Percentiles rank a stretch among this genome's conserved stretches.
These are phyloP conservation scores for Coregonus suidteri DNA, from an alignment of 2,797 vertebrate species.

Conservation along the genomic window DNA sequence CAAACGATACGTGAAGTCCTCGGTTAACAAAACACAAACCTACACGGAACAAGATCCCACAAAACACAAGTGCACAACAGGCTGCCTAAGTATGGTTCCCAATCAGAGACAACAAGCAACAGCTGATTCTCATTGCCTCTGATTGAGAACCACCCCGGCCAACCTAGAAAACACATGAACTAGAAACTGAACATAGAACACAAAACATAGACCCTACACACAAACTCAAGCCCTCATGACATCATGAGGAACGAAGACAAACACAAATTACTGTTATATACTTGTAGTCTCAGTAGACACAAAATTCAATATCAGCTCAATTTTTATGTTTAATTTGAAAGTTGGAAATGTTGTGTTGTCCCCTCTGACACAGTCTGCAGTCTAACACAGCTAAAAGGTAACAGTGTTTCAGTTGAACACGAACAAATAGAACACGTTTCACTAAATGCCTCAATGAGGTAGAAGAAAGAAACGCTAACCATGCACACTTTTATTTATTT, in stretches of 20 bases:
- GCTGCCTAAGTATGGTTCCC: too few relatives aligned
- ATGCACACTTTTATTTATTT: not conserved
- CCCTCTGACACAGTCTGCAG: not conserved
- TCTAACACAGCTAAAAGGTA: not conserved
- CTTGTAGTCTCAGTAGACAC: not conserved
- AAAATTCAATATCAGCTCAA: not conserved
- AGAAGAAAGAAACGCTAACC: not conserved
- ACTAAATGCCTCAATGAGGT: not conserved
- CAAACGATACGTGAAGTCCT: too few relatives aligned
- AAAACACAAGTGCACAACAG: too few relatives aligned
- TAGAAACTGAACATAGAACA: too few relatives aligned
- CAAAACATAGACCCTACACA: too few relatives aligned
- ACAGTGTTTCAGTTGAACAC: not conserved
- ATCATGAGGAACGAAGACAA: constrained; percentile 2
- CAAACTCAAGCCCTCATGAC: constrained; percentile 2
- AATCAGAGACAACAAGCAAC: too few relatives aligned
- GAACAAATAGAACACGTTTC: not conserved
- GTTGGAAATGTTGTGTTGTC: not conserved
- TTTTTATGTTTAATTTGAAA: not conserved
- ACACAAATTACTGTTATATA: constrained; percentile 6
- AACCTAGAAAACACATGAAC: too few relatives aligned
- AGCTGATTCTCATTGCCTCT: too few relatives aligned
- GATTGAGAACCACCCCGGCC: too few relatives aligned
- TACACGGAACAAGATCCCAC: too few relatives aligned
- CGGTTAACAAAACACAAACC: too few relatives aligned